Evolutionary conservation across 2,797 vertebrate species (phyloP).

Genomic region (Eutrigla gurnardus): DNA sequence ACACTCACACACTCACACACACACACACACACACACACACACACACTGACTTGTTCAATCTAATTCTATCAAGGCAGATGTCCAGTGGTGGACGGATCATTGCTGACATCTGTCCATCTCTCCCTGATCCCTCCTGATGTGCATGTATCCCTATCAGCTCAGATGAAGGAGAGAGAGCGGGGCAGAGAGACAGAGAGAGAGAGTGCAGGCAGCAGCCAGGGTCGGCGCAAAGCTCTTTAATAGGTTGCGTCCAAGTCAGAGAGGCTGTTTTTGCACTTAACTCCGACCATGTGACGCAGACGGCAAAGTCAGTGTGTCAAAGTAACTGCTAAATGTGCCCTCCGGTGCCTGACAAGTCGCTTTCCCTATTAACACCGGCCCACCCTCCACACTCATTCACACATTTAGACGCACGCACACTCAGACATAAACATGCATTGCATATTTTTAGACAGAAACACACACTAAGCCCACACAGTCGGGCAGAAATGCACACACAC

Average conservation of each 20-base stretch:
- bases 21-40: conserved; percentile 28
- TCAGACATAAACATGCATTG: conserved; percentile 40
- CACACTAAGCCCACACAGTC: conserved; percentile 28
- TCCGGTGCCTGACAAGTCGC: conserved; percentile 70
- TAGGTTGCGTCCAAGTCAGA: conserved; percentile 66
- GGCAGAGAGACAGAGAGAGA: conserved; percentile 42
- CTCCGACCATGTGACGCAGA: conserved; percentile 70
- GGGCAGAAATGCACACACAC: conserved; percentile 41
- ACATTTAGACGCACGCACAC: conserved; percentile 44
- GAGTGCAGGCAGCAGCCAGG: conserved; percentile 39
- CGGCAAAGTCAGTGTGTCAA: conserved; percentile 79
- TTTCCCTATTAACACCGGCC: conserved; percentile 75
- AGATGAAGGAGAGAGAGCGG: conserved; percentile 52
- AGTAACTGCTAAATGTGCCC: conserved; percentile 78
- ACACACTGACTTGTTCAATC: conserved; percentile 55
- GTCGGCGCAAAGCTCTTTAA: conserved; percentile 76
- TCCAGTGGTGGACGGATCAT: conserved; percentile 75
- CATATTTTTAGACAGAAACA: conserved; percentile 35
- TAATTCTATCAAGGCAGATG: conserved; percentile 79
- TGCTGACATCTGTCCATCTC: conserved; percentile 82
- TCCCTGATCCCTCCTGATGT: conserved; percentile 74
- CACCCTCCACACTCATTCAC: conserved; percentile 49
- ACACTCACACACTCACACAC: conserved; percentile 24
- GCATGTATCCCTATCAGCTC: conserved; percentile 65
- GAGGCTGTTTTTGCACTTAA: conserved; percentile 76